Percentiles rank a stretch among this genome's conserved stretches.
These are phyloP conservation scores for Caenorhabditis virilis DNA, from an alignment of 2,888 invertebrate species.

Conservation along the genomic window DNA sequence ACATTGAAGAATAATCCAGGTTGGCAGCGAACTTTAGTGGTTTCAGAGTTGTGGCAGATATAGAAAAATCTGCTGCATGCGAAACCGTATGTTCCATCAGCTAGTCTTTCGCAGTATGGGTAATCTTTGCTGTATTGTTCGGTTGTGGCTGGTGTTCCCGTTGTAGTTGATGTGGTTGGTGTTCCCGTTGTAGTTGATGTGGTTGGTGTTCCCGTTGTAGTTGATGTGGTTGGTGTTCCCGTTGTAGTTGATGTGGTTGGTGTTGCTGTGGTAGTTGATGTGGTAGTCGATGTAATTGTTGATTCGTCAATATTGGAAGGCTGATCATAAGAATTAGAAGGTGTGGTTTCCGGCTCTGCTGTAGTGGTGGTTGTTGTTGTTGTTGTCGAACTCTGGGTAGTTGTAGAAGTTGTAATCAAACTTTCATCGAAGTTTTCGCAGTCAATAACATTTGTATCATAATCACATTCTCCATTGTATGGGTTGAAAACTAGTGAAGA, in stretches of 20 bases:
- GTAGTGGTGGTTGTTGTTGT: slow-evolving; percentile 4
- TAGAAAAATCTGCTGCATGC: slow-evolving; percentile 31
- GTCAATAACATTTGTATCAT: slow-evolving; percentile 15
- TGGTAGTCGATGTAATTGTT: not conserved
- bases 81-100: slow-evolving; percentile 38
- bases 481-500: slow-evolving; percentile 39
- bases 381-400: too few relatives aligned
- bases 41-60: slow-evolving; percentile 29
- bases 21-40: slow-evolving; percentile 40
- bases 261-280: slow-evolving; percentile 1
- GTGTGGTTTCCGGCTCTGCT: not conserved
- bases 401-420: too few relatives aligned
- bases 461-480: slow-evolving; percentile 44
- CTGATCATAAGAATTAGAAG: too few relatives aligned
- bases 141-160: slow-evolving; percentile 1
- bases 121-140: not conserved
- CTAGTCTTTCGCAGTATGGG: slow-evolving; percentile 35
- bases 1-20: slow-evolving; percentile 48
- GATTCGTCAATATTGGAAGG: too few relatives aligned
- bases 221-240: not conserved
- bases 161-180: not conserved
- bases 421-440: slow-evolving; percentile 6
- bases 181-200: not conserved
- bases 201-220: not conserved
- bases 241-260: not conserved